Evolutionary conservation across 2,113 vertebrate species (phyloP).

Genomic region (cattle (Bos taurus)): ARS-UCD2.0 NC_037347.1:65509001-65509500

Average conservation of each 20-base stretch:
- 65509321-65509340: background rate
- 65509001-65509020: background rate
- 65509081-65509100: accelerated
- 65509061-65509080: background rate
- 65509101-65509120: background rate
- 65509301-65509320: background rate
- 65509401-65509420: background rate
- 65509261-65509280: background rate
- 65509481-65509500: background rate
- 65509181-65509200: background rate
- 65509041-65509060: background rate
- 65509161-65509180: background rate
- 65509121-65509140: background rate
- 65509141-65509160: no score
- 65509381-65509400: background rate
- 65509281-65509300: background rate
- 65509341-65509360: background rate
- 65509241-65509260: background rate
- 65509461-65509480: background rate
- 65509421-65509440: background rate
- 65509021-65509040: background rate
- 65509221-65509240: background rate
- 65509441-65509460: background rate
- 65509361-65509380: background rate
- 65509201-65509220: background rate